A percentile compares a stretch with the other conserved stretches of the same genome.
Conservation (phyloP, 2,888 invertebrate genomes). For the Poecilus cupreus region DNA sequence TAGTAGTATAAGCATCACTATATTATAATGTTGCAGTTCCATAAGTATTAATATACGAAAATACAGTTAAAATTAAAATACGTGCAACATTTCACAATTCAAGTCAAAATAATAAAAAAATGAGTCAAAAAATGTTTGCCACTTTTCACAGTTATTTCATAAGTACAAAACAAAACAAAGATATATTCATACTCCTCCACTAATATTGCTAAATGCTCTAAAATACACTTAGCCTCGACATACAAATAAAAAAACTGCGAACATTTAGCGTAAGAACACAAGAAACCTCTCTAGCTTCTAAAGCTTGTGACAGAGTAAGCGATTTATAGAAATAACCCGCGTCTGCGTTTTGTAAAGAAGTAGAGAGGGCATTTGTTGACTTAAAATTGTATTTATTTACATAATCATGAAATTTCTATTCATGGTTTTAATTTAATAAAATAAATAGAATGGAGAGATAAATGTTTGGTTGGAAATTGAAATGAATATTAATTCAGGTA, state of each 20-base stretch:
- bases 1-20: too few relatives aligned
- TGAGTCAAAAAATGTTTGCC: too few relatives aligned
- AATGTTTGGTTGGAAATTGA: neutral
- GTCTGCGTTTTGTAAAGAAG: neutral
- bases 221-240: neutral
- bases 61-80: too few relatives aligned
- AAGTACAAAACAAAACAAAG: neutral
- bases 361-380: neutral
- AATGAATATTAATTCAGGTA: neutral
- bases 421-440: neutral
- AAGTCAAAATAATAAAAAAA: too few relatives aligned
- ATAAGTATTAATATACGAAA: too few relatives aligned
- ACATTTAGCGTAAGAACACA: conserved; percentile 2
- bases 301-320: conserved; percentile 4
- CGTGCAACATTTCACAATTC: too few relatives aligned
- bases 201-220: neutral
- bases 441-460: neutral
- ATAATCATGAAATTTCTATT: conserved; percentile 13
- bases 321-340: neutral
- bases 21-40: too few relatives aligned
- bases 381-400: conserved; percentile 4
- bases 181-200: neutral
- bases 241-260: neutral
- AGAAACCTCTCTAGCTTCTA: conserved; percentile 20
- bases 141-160: too few relatives aligned